A percentile compares a stretch with the other conserved stretches of the same genome.
Evolutionary conservation across 2,888 invertebrate species (phyloP).

Genomic region (Brachylomia viminalis): DNA sequence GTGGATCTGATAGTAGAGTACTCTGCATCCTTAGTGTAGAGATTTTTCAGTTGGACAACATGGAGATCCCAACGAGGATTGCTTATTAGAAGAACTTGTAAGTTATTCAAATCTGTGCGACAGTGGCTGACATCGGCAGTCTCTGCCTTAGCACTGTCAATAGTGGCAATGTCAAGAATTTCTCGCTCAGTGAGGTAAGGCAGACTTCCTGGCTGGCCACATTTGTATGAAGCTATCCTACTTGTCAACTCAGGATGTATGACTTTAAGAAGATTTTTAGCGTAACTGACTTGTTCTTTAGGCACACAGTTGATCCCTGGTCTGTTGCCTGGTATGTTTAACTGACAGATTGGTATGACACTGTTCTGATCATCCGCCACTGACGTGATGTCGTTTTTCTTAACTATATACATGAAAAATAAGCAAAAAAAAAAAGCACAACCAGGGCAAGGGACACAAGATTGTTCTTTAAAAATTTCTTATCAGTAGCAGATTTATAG

Average conservation of each 20-base stretch:
- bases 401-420: slow-evolving; percentile 92
- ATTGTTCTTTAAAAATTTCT: slow-evolving; percentile 90
- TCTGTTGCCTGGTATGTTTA: slow-evolving; percentile 87
- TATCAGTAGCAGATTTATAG: slow-evolving; percentile 85
- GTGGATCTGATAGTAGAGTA: slow-evolving; percentile 77
- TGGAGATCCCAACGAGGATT: slow-evolving; percentile 94
- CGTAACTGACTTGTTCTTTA: slow-evolving; percentile 91
- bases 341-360: slow-evolving; percentile 90
- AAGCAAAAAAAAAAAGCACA: slow-evolving; percentile 92
- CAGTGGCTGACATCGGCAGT: slow-evolving; percentile 84
- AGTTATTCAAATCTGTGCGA: slow-evolving; percentile 91
- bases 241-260: slow-evolving; percentile 92
- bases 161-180: slow-evolving; percentile 90
- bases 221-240: slow-evolving; percentile 90
- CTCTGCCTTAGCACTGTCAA: slow-evolving; percentile 79
- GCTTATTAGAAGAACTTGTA: slow-evolving; percentile 92
- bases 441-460: slow-evolving; percentile 92
- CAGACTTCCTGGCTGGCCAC: slow-evolving; percentile 87
- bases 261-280: slow-evolving; percentile 91
- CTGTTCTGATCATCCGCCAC: slow-evolving; percentile 90
- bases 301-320: slow-evolving; percentile 92
- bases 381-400: slow-evolving; percentile 90
- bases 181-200: slow-evolving; percentile 92
- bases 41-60: slow-evolving; percentile 86
- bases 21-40: slow-evolving; percentile 83